These are phyloP conservation scores for Anthophora plumipes DNA, from an alignment of 2,888 invertebrate species.

Conservation along the genomic window DNA sequence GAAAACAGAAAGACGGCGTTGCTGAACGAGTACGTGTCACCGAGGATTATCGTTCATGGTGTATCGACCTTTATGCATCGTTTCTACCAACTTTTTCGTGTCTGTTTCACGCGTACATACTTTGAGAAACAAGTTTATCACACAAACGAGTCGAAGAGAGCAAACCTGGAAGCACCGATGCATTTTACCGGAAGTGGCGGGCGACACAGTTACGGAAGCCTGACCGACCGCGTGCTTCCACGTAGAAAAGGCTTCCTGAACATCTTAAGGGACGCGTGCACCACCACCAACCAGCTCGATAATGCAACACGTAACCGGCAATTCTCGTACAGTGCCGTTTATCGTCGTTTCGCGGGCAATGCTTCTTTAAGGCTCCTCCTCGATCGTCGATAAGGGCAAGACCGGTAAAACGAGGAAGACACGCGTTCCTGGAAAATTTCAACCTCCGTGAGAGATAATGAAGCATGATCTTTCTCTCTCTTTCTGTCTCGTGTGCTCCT, in stretches of 20 bases:
- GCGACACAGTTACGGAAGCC: slow-evolving; percentile 58
- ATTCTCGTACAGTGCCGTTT: slow-evolving; percentile 19
- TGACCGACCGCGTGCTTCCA: slow-evolving; percentile 29
- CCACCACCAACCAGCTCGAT: slow-evolving; percentile 22
- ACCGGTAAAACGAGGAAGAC: slow-evolving; percentile 36
- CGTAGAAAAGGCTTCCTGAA: slow-evolving; percentile 33
- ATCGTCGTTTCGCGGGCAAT: slow-evolving; percentile 26
- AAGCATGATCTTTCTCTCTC: not conserved
- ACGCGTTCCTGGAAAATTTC: slow-evolving; percentile 41
- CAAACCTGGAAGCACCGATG: slow-evolving; percentile 18
- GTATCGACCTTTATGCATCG: not conserved
- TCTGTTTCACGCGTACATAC: slow-evolving; percentile 10
- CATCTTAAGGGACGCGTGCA: slow-evolving; percentile 44
- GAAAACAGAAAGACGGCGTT: not conserved
- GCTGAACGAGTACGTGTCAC: slow-evolving; percentile 27
- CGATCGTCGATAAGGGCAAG: slow-evolving; percentile 43
- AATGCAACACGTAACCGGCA: slow-evolving; percentile 43
- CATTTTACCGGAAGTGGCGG: slow-evolving; percentile 43
- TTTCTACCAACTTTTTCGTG: not conserved
- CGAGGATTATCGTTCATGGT: not conserved
- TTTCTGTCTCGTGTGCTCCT: too few species aligned
- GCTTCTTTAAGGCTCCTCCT: slow-evolving; percentile 6
- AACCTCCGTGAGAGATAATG: slow-evolving; percentile 19
- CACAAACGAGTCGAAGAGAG: not conserved
- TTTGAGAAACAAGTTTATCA: slow-evolving; percentile 28